Conservation (phyloP, 2,888 invertebrate genomes). For the Gasteruption jaculator region DNA sequence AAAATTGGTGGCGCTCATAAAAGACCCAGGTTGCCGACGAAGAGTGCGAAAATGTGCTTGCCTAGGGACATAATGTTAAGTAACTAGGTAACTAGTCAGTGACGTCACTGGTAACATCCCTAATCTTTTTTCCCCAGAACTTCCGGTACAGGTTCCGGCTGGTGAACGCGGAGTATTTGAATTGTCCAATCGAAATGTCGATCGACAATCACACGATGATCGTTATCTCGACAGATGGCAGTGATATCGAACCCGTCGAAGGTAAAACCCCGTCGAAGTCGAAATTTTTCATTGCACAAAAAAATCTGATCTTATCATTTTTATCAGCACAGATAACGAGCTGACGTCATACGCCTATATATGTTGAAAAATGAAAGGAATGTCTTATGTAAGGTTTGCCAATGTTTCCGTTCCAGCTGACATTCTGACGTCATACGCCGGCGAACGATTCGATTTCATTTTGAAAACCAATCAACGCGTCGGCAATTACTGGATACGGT, state of each 20-base stretch:
- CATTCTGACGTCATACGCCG: slow-evolving; percentile 49
- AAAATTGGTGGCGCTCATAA: too few species aligned
- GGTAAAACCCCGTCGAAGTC: too few species aligned
- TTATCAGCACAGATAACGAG: too few species aligned
- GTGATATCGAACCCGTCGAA: slow-evolving; percentile 38
- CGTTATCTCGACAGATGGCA: slow-evolving; percentile 46
- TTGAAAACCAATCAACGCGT: slow-evolving; percentile 41
- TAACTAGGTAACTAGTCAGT: too few species aligned
- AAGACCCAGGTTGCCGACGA: too few species aligned
- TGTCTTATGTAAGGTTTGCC: too few species aligned
- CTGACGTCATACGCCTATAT: neutral
- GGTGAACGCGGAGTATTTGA: slow-evolving; percentile 46
- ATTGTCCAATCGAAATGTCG: slow-evolving; percentile 49
- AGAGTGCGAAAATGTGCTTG: too few species aligned
- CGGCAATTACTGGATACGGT: slow-evolving; percentile 52
- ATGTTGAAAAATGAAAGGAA: neutral
- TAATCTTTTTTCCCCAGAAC: slow-evolving; percentile 26
- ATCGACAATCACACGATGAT: slow-evolving; percentile 44
- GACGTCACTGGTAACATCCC: too few species aligned
- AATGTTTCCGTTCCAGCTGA: slow-evolving; percentile 33
- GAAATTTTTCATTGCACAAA: neutral
- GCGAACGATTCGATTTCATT: slow-evolving; percentile 54
- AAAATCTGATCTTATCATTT: too few species aligned
- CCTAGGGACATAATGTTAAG: too few species aligned
- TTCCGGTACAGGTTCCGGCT: slow-evolving; percentile 43